Percentiles rank a stretch among this genome's conserved stretches.
phyloP scores from a whole-genome alignment of 2,797 vertebrate genomes.

The Columba guinea region DNA sequence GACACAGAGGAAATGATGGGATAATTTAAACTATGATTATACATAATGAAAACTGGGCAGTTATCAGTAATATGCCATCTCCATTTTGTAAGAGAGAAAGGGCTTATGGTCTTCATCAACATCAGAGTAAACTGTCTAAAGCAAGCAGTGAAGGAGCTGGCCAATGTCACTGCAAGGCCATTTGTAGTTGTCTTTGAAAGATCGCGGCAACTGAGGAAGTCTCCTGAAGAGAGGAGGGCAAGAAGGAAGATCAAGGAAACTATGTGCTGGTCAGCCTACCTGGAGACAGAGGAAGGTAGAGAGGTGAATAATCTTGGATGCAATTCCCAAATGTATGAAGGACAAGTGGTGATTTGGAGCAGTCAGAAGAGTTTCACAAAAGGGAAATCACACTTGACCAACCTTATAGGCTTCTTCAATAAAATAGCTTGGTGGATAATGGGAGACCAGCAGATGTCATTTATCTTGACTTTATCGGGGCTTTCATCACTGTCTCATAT shows the following conservation, averaged over 20 bases:
- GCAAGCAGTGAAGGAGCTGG: background rate
- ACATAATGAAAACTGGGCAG: background rate
- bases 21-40: background rate
- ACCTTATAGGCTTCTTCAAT: background rate
- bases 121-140: background rate
- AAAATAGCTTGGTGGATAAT: background rate
- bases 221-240: background rate
- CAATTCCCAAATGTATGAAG: background rate
- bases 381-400: background rate
- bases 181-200: background rate
- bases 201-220: background rate
- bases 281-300: background rate
- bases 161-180: background rate
- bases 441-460: background rate
- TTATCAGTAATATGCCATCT: background rate
- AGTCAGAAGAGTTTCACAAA: background rate
- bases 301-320: background rate
- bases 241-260: background rate
- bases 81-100: background rate
- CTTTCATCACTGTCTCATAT: background rate
- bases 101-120: background rate
- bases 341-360: background rate
- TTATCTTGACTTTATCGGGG: background rate
- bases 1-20: background rate
- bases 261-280: background rate